Percentiles rank a stretch among this genome's conserved stretches.
Evolutionary conservation across 2,113 vertebrate genomes (phyloP).

Genomic region (Ceyx melanurus): DNA sequence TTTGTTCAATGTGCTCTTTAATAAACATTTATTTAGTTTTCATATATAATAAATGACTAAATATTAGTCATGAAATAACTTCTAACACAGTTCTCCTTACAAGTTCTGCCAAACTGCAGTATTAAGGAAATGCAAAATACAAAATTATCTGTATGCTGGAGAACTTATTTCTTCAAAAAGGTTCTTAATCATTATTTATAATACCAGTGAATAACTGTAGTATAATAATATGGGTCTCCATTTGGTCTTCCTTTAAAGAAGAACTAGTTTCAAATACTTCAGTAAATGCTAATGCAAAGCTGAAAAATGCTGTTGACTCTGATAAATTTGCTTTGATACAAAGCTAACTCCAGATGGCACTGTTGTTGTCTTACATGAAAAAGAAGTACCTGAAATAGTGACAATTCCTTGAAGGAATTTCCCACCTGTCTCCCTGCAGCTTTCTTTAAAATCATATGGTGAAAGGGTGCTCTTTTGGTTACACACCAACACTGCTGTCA

Average conservation of each 20-base stretch:
- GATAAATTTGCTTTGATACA: not conserved
- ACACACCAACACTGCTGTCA: not conserved
- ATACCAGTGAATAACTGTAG: not conserved
- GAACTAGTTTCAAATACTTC: not conserved
- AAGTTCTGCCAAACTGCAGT: not conserved
- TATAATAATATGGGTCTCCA: not conserved
- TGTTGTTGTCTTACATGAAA: slow-evolving; percentile 55
- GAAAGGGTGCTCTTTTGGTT: not conserved
- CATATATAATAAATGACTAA: not conserved
- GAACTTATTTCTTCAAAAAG: not conserved
- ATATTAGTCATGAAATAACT: not conserved
- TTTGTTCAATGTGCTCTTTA: not conserved
- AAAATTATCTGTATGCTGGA: not conserved
- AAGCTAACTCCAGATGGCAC: slow-evolving; percentile 68
- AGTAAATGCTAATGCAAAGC: not conserved
- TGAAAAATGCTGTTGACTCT: not conserved
- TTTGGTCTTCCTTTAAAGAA: not conserved
- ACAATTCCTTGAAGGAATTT: not conserved
- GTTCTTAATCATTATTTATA: not conserved
- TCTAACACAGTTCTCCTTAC: not conserved
- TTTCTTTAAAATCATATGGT: not conserved
- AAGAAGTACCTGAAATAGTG: not conserved
- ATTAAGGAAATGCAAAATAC: not conserved
- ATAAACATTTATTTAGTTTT: not conserved
- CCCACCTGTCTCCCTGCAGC: not conserved